These are phyloP conservation scores for Piscicola geometra DNA, from an alignment of 2,888 invertebrate genomes.

Conservation along the genomic window DNA sequence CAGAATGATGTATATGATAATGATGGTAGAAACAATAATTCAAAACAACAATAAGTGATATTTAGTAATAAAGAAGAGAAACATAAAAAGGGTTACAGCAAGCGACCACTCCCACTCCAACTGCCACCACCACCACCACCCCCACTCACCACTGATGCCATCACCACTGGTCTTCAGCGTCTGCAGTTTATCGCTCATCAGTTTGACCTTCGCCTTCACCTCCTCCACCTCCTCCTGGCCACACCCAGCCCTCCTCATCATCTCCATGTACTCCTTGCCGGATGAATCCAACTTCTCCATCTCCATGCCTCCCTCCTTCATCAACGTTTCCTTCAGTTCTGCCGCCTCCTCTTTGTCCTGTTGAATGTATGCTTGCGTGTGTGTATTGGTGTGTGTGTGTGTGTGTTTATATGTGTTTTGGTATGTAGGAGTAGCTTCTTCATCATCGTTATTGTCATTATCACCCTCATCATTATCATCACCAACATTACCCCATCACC, in stretches of 20 bases:
- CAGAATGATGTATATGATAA: no score
- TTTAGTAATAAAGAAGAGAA: no score
- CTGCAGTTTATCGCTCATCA: slow-evolving; percentile 2
- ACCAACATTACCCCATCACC: no score
- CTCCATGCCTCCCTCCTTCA: neutral
- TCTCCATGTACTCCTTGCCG: neutral
- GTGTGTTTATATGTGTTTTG: no score
- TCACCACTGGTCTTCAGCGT: neutral
- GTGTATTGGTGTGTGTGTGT: no score
- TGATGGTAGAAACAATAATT: no score
- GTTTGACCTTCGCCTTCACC: neutral
- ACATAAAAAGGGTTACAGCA: neutral
- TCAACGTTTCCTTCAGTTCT: neutral
- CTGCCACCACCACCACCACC: slow-evolving; percentile 6
- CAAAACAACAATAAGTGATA: no score
- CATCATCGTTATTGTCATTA: no score
- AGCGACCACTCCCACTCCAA: neutral
- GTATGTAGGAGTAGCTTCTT: no score
- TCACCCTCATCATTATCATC: no score
- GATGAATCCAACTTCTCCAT: neutral
- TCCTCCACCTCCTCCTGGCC: neutral
- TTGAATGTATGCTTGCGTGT: no score
- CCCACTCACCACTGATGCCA: neutral
- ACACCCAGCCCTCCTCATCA: neutral
- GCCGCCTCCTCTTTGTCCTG: neutral